phyloP scores from a whole-genome alignment of 2,113 vertebrate genomes.

The Oriolus oriolus region DNA sequence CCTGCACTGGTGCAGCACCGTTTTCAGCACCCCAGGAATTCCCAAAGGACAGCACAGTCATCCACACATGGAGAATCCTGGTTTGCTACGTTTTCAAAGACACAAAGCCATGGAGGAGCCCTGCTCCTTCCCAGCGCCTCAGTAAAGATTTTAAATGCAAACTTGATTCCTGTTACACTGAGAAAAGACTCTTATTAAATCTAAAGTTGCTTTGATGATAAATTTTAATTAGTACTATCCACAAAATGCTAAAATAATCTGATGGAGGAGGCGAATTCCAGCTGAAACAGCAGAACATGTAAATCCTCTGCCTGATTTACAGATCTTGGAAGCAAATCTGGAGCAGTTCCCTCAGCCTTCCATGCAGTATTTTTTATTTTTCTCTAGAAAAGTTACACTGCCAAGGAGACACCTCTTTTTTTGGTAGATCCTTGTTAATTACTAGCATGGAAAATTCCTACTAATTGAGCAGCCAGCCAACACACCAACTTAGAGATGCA shows the following conservation, averaged over 20 bases:
- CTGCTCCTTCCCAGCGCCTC: rapidly evolving
- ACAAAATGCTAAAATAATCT: not conserved
- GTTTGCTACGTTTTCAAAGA: rapidly evolving
- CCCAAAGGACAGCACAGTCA: not conserved
- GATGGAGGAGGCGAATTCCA: not conserved
- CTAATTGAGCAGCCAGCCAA: not conserved
- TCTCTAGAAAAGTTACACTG: not conserved
- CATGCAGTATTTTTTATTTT: not conserved
- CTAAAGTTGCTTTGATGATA: not conserved
- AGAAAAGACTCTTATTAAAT: not conserved
- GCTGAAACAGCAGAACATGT: not conserved
- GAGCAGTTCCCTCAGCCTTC: not conserved
- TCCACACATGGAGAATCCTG: rapidly evolving
- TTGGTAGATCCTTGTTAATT: not conserved
- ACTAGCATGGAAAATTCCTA: not conserved
- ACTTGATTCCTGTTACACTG: not conserved
- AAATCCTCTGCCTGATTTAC: not conserved
- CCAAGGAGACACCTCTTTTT: not conserved
- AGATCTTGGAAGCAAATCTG: not conserved
- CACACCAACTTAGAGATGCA: not conserved
- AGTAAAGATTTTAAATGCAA: not conserved
- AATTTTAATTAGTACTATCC: not conserved
- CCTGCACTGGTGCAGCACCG: not conserved
- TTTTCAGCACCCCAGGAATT: rapidly evolving
- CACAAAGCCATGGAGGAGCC: not conserved